Evolutionary conservation across 1,140 invertebrate species (phyloP).

Genomic region (Danaus melanippus): DNA sequence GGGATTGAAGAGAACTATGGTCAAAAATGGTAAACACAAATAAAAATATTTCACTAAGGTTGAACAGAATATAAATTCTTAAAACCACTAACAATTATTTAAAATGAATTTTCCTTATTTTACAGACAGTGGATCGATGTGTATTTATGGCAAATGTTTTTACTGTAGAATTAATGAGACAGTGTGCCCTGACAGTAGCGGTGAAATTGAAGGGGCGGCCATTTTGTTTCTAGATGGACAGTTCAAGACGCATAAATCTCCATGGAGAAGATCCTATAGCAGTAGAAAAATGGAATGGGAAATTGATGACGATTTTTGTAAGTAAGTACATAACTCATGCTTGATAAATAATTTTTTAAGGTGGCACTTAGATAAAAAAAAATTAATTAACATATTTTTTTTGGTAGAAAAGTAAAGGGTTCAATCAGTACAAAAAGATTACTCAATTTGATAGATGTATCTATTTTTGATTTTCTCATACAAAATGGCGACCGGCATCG

Average conservation of each 20-base stretch:
- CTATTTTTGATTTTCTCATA: slow-evolving; percentile 94
- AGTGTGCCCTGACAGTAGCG: slow-evolving; percentile 81
- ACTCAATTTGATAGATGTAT: slow-evolving; percentile 88
- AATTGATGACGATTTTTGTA: slow-evolving; percentile 83
- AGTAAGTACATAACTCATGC: slow-evolving; percentile 66
- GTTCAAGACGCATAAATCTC: slow-evolving; percentile 81
- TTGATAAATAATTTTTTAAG: too few species aligned
- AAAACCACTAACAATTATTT: not conserved
- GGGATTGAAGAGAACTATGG: slow-evolving; percentile 76
- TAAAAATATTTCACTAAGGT: not conserved
- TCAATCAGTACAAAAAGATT: slow-evolving; percentile 75
- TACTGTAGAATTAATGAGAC: slow-evolving; percentile 88
- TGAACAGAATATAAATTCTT: too few species aligned
- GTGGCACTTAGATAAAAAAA: not conserved
- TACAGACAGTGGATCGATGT: slow-evolving; percentile 73
- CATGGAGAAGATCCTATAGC: slow-evolving; percentile 92
- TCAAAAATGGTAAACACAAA: slow-evolving; percentile 53
- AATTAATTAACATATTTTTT: slow-evolving; percentile 9
- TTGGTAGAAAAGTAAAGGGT: slow-evolving; percentile 69
- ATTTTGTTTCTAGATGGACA: slow-evolving; percentile 85
- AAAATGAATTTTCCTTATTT: slow-evolving; percentile 10
- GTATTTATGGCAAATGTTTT: slow-evolving; percentile 92
- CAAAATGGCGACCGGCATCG: slow-evolving; percentile 96
- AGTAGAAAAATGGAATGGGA: slow-evolving; percentile 88
- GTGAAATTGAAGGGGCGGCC: slow-evolving; percentile 85